Conservation (phyloP, 2,113 vertebrate genomes). For the Engystomops pustulosus region DNA sequence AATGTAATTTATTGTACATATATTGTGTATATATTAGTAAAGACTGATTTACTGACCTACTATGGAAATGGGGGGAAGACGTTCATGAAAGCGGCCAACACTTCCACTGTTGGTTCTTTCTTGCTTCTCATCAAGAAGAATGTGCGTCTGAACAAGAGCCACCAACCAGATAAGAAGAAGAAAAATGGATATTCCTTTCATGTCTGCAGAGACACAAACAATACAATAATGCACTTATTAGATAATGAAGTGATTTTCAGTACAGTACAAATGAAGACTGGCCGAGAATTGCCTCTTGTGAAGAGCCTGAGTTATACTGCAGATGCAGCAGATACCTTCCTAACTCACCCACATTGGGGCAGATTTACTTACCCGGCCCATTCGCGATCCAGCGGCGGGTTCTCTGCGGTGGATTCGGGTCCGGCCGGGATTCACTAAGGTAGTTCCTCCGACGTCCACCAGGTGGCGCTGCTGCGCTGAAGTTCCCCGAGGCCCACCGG, state of each 20-base stretch:
- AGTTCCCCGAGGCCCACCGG: too few relatives aligned
- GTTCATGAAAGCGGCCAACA: slow-evolving; percentile 65
- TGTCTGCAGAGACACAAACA: slow-evolving; percentile 17
- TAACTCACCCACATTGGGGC: too few relatives aligned
- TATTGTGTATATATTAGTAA: not conserved
- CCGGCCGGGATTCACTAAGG: too few relatives aligned
- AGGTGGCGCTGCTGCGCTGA: too few relatives aligned
- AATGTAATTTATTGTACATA: not conserved
- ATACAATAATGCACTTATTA: not conserved
- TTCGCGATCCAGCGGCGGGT: too few relatives aligned
- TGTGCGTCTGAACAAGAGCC: slow-evolving; percentile 58
- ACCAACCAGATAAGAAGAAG: not conserved
- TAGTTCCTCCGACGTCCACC: too few relatives aligned
- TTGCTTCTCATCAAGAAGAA: slow-evolving; percentile 70
- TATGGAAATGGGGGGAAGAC: slow-evolving; percentile 73
- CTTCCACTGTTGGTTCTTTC: slow-evolving; percentile 63
- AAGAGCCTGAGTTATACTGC: too few relatives aligned
- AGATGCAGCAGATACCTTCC: too few relatives aligned
- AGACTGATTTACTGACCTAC: slow-evolving; percentile 68
- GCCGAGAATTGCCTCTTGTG: too few relatives aligned
- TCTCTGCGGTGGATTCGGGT: too few relatives aligned
- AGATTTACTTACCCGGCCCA: too few relatives aligned
- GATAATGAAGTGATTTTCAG: not conserved
- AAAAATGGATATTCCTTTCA: slow-evolving; percentile 3
- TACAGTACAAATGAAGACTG: too few relatives aligned